A percentile compares a stretch with the other conserved stretches of the same genome.
phyloP scores from a whole-genome alignment of 2,888 invertebrate species.

The Hyposoter didymator region DNA sequence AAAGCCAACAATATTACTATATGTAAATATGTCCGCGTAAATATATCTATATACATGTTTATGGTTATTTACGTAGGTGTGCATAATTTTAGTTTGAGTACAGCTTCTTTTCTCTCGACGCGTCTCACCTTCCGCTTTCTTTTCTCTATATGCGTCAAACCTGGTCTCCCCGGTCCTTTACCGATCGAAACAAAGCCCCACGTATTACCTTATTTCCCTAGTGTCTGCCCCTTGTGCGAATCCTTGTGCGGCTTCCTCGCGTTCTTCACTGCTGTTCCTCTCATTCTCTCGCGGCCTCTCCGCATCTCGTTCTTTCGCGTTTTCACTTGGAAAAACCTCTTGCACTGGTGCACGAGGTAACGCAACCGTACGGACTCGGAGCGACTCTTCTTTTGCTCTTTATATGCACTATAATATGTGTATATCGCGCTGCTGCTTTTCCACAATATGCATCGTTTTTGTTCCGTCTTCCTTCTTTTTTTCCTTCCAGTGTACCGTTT shows the following conservation, averaged over 20 bases:
- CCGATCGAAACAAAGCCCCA: conserved; percentile 80
- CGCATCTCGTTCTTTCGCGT: conserved; percentile 5
- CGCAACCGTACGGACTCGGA: conserved; percentile 33
- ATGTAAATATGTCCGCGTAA: background rate
- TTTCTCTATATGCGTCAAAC: conserved; percentile 48
- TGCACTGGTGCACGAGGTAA: conserved; percentile 7
- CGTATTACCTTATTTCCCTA: conserved; percentile 82
- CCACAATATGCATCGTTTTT: conserved; percentile 46
- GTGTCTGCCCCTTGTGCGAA: conserved; percentile 77
- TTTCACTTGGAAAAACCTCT: conserved; percentile 41
- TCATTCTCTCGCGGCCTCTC: conserved; percentile 16
- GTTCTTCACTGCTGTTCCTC: conserved; percentile 57
- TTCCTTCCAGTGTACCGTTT: conserved; percentile 26
- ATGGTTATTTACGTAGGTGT: conserved; percentile 31
- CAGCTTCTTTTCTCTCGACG: conserved; percentile 65
- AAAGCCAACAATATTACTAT: conserved; percentile 21
- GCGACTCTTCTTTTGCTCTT: conserved; percentile 47
- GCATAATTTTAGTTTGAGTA: conserved; percentile 59
- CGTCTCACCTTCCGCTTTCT: conserved; percentile 63
- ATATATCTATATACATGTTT: background rate
- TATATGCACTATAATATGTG: conserved; percentile 25
- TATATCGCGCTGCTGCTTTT: conserved; percentile 10
- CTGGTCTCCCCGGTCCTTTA: conserved; percentile 54
- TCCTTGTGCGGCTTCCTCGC: conserved; percentile 73
- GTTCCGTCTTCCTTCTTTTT: conserved; percentile 13